A percentile compares a stretch with the other conserved stretches of the same genome.
Conservation (phyloP, 2,888 invertebrate genomes). For the Antheraea assamensis region DNA sequence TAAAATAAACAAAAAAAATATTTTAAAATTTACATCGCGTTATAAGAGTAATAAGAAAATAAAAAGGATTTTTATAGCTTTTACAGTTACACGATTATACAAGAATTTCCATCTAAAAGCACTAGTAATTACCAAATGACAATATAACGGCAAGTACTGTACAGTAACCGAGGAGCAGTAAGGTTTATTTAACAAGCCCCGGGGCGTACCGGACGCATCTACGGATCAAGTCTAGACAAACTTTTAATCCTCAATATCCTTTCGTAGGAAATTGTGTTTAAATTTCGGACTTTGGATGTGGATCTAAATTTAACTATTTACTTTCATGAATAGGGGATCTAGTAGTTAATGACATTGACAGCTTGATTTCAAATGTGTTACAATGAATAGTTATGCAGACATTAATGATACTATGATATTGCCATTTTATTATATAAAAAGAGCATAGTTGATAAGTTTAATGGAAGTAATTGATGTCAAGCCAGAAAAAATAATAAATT, state of each 20-base stretch:
- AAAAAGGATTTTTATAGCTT: not conserved
- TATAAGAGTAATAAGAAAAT: not conserved
- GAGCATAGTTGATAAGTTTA: too few species aligned
- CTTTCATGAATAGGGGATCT: not conserved
- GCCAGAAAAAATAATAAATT: too few species aligned
- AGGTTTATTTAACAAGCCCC: conserved; percentile 10
- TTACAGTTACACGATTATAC: not conserved
- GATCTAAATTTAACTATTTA: conserved; percentile 44
- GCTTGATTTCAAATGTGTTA: not conserved
- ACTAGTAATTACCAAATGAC: conserved; percentile 4
- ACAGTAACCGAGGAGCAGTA: conserved; percentile 1
- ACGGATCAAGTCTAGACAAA: conserved; percentile 36
- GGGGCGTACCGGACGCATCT: conserved; percentile 10
- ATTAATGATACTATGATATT: not conserved
- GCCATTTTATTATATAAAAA: not conserved
- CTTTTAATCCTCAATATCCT: conserved; percentile 77
- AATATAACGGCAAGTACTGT: not conserved
- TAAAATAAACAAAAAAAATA: not conserved
- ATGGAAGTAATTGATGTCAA: too few species aligned
- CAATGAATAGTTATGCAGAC: not conserved
- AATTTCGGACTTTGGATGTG: conserved; percentile 57
- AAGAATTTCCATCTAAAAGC: not conserved
- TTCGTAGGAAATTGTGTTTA: conserved; percentile 75
- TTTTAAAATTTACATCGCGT: not conserved
- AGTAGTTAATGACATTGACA: not conserved